Percentiles rank a stretch among this genome's conserved stretches.
Conservation (phyloP, 2,888 invertebrate genomes). For the Eupithecia inturbata region DNA sequence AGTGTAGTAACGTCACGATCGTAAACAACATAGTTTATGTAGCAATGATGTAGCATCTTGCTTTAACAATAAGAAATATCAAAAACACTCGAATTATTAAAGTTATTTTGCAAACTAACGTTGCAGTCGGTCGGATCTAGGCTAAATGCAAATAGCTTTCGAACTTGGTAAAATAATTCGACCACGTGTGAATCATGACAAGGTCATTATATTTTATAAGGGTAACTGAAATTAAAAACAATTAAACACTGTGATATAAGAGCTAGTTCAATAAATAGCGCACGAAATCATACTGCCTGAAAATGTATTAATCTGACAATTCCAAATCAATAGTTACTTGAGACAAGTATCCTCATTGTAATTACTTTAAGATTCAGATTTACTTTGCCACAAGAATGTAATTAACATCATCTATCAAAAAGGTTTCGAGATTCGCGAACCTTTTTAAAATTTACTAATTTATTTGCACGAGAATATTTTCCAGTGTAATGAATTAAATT, state of each 20-base stretch:
- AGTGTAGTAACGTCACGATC: not conserved
- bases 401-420: conserved; percentile 2
- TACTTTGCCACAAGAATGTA: not conserved
- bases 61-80: not conserved
- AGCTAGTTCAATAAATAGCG: too few relatives aligned
- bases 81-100: not conserved
- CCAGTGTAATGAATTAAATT: conserved; percentile 45
- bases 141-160: not conserved
- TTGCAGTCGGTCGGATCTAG: not conserved
- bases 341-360: not conserved
- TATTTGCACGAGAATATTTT: conserved; percentile 27
- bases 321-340: not conserved
- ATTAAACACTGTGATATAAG: too few relatives aligned
- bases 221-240: too few relatives aligned
- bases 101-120: not conserved
- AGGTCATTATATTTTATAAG: too few relatives aligned
- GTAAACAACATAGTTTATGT: not conserved
- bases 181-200: too few relatives aligned
- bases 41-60: not conserved
- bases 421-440: not conserved
- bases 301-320: not conserved
- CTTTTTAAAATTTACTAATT: conserved; percentile 12
- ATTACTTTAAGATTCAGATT: not conserved
- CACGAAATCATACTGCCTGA: not conserved
- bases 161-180: not conserved